These are phyloP conservation scores for Acronicta psi DNA, from an alignment of 2,888 invertebrate species.

Conservation along the genomic window DNA sequence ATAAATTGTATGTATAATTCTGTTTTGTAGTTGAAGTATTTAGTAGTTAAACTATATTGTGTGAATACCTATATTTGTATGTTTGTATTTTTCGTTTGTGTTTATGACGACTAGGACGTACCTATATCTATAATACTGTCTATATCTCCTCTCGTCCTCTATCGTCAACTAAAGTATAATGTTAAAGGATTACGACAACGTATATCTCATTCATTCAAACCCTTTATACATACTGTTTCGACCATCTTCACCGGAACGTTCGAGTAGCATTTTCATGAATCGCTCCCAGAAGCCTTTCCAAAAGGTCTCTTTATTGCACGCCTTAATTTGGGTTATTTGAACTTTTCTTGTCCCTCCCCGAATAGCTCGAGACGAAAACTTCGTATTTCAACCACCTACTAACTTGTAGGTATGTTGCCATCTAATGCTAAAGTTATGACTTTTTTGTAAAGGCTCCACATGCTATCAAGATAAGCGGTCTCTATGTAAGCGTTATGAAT, in stretches of 20 bases:
- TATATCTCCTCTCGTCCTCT: too few species aligned
- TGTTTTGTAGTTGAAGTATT: too few species aligned
- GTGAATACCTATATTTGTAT: too few species aligned
- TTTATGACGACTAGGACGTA: too few species aligned
- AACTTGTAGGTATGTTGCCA: constrained; percentile 55
- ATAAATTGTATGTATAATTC: too few species aligned
- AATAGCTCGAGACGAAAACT: constrained; percentile 70
- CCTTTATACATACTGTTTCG: constrained; percentile 70
- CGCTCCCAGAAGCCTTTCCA: constrained; percentile 78
- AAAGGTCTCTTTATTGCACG: constrained; percentile 81
- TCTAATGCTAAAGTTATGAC: constrained; percentile 65
- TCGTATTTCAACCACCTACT: constrained; percentile 66
- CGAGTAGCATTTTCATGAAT: constrained; percentile 80
- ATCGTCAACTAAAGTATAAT: constrained; percentile 32
- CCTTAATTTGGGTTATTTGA: constrained; percentile 83
- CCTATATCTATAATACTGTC: too few species aligned
- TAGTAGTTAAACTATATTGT: too few species aligned
- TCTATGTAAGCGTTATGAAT: constrained; percentile 35
- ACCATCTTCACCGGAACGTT: constrained; percentile 75
- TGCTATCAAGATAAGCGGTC: constrained; percentile 24
- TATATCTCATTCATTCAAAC: constrained; percentile 69
- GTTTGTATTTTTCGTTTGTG: too few species aligned
- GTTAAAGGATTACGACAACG: constrained; percentile 56
- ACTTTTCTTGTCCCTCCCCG: constrained; percentile 77
- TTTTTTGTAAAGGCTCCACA: constrained; percentile 46